Evolutionary conservation across 2,113 vertebrate genomes (phyloP).

Genomic region (Sorex araneus): DNA sequence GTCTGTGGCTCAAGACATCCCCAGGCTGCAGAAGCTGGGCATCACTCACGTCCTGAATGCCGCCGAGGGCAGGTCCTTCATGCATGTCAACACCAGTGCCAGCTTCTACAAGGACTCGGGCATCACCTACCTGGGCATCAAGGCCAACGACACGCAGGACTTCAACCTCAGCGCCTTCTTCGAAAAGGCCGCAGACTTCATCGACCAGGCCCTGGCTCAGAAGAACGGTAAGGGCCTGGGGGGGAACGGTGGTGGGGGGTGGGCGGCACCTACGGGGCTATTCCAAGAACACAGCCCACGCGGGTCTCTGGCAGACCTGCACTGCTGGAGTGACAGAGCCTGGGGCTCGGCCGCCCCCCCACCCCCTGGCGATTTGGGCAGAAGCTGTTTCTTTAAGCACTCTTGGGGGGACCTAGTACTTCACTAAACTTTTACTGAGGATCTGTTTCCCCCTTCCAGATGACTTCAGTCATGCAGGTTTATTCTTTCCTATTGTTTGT

Average conservation of each 20-base stretch:
- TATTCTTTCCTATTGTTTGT: not conserved
- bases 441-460: not conserved
- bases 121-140: slow-evolving; percentile 97
- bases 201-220: slow-evolving; percentile 95
- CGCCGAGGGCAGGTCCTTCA: slow-evolving; percentile 98
- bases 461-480: not conserved
- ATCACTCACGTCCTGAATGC: slow-evolving; percentile 98
- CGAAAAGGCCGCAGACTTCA: slow-evolving; percentile 97
- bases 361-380: too few relatives aligned
- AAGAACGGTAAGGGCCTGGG: slow-evolving; percentile 92
- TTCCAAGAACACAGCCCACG: not conserved
- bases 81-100: slow-evolving; percentile 98
- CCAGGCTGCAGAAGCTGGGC: slow-evolving; percentile 94
- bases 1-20: slow-evolving; percentile 96
- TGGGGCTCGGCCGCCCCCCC: not conserved
- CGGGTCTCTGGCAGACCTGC: not conserved
- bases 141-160: slow-evolving; percentile 95
- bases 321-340: not conserved
- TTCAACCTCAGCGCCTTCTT: slow-evolving; percentile 98
- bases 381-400: too few relatives aligned
- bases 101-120: slow-evolving; percentile 96
- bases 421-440: not conserved
- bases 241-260: not conserved
- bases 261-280: not conserved
- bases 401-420: not conserved